Base-by-base conservation (phyloP, 37 sponge, comb jelly and placozoan species). In the Amphimedon queenslandica region DNA sequence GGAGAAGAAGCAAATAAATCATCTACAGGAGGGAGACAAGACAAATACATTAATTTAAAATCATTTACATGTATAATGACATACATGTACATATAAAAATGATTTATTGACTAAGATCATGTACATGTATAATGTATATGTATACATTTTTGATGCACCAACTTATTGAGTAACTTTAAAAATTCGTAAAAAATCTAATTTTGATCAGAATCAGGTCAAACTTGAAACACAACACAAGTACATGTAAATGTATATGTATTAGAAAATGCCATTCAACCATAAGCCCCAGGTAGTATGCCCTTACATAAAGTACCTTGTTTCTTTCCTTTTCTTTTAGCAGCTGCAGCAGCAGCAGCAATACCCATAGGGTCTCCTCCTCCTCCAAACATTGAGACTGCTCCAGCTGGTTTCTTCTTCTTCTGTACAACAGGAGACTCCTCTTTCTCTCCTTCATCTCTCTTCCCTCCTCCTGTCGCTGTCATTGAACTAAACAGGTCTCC, bases 301-400 rank as follows among this genome's bases (percentile, higher is more conserved):
- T 47, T 47, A 47, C 13, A 47, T 47, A 47, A 13, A 18, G 13
- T 47, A 47, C 53, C 53, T n/a, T 60, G 5, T 60, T n/a, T 25
- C 21, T 60, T 11, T 11, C 28, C 28, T 25, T 60, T 60, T 25
- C 21, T 60, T 13, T n/a, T 60, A 5, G 23, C 28, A 25, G 61
- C 61, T 60, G 61, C 61, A 60, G 28, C 28, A 60, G 61, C 61
- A 25, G 61, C 28, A n/a, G 27, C 61, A 11, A 60, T 25, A 60
- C 61, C 61, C 8, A 47, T 8, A 18, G 53, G 53, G 13, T 47
- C 57, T 41, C 70, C 10, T 70, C 73, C 1, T 80, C 90, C 57
- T n/a, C 90, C 85, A 73, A 90, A 90, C 64, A 90, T 10, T 11
- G 86, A 36, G 40, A 90, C 87, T 13, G 70, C 91, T 28, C 91